Evolutionary conservation across 2,113 vertebrate species (phyloP).

Genomic region (Talpa occidentalis): DNA sequence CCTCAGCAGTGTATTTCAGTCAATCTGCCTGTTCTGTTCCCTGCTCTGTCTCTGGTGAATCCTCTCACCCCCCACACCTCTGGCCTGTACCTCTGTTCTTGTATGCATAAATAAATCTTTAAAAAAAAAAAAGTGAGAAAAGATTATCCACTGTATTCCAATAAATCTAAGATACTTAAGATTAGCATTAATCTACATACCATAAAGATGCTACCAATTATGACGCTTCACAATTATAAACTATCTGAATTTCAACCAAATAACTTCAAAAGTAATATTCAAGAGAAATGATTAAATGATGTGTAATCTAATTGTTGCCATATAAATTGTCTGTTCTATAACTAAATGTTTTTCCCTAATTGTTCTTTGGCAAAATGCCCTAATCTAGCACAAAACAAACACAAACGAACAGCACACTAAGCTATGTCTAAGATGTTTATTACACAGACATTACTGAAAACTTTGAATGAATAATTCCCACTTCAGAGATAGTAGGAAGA

Average conservation of each 20-base stretch:
- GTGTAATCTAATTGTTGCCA: not conserved
- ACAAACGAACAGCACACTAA: not conserved
- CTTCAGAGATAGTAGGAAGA: not conserved
- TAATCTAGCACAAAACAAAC: not conserved
- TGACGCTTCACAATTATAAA: constrained; percentile 1
- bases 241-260: constrained; percentile 41
- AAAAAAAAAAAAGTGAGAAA: too few relatives aligned
- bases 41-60: too few relatives aligned
- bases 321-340: not conserved
- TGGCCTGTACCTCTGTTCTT: too few relatives aligned
- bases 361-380: constrained; percentile 20
- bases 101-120: too few relatives aligned
- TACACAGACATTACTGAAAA: not conserved
- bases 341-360: not conserved
- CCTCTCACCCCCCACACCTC: too few relatives aligned
- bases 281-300: constrained; percentile 34
- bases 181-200: constrained; percentile 11
- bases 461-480: constrained; percentile 12
- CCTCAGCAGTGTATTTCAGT: too few relatives aligned
- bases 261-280: constrained; percentile 50
- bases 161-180: constrained; percentile 30
- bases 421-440: not conserved
- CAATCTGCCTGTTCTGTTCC: too few relatives aligned
- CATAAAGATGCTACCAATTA: constrained; percentile 50
- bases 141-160: not conserved